These are phyloP conservation scores for Drosophila leontia DNA, from an alignment of 1,140 invertebrate species.

Conservation along the genomic window DNA sequence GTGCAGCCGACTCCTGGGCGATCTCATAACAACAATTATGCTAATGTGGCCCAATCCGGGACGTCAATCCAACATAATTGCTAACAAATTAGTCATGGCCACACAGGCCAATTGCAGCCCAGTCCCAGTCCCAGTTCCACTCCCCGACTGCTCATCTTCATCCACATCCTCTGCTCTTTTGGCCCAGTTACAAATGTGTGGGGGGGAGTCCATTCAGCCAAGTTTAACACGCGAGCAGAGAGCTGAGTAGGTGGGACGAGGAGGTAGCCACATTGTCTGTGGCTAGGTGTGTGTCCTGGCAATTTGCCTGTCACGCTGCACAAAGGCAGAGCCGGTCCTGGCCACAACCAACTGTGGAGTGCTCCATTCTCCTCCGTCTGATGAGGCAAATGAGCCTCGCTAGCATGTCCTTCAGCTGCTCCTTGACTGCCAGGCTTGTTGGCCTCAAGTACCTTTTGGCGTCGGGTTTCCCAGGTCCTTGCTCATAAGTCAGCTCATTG, in stretches of 20 bases:
- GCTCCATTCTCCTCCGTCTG: conserved; percentile 13
- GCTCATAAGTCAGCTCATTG: conserved; percentile 47
- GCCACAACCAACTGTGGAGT: conserved; percentile 69
- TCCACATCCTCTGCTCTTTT: conserved; percentile 9
- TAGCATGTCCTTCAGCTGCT: conserved; percentile 63
- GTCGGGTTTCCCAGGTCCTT: conserved; percentile 28
- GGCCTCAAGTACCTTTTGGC: conserved; percentile 57
- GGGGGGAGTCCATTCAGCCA: conserved; percentile 43
- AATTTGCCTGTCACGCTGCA: conserved; percentile 76
- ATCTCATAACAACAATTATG: conserved; percentile 78
- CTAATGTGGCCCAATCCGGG: conserved; percentile 72
- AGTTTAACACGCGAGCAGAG: conserved; percentile 59
- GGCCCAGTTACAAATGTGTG: conserved; percentile 47
- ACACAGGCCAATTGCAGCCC: conserved; percentile 46
- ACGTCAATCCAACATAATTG: conserved; percentile 78
- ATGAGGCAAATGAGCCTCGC: conserved; percentile 73
- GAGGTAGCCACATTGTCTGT: conserved; percentile 38
- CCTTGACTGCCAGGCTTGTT: conserved; percentile 37
- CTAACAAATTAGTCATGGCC: conserved; percentile 80
- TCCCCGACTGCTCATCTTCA: conserved; percentile 12
- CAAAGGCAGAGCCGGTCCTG: conserved; percentile 45
- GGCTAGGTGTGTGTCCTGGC: conserved; percentile 56
- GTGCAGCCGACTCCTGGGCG: conserved; percentile 48
- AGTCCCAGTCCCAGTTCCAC: conserved; percentile 10
- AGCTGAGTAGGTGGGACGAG: neutral